These are phyloP conservation scores for Chrysolina haemoptera DNA, from an alignment of 2,888 invertebrate genomes.

Conservation along the genomic window DNA sequence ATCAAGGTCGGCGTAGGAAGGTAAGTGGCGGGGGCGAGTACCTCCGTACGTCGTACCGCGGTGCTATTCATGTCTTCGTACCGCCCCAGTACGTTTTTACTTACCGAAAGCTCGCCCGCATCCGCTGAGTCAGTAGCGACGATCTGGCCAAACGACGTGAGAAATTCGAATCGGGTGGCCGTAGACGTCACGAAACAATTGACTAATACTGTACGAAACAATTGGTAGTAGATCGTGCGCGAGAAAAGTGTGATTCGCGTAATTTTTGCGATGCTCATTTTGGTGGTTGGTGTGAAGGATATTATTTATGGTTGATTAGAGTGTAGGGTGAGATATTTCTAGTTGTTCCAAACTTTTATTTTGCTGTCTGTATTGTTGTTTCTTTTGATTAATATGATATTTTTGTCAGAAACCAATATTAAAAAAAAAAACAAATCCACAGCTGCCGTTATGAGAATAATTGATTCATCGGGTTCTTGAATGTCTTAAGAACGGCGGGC, in stretches of 20 bases:
- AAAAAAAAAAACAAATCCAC: no score
- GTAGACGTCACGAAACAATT: no score
- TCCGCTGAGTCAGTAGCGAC: background rate
- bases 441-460: no score
- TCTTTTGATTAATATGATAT: no score
- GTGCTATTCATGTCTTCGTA: background rate
- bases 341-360: no score
- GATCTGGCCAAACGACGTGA: background rate
- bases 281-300: background rate
- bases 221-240: background rate
- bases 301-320: background rate
- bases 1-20: slow-evolving; percentile 48
- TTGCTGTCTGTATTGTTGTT: no score
- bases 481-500: no score
- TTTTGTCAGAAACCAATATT: no score
- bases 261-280: background rate
- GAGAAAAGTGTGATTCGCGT: background rate
- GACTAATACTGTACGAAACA: no score
- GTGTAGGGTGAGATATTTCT: background rate
- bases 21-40: slow-evolving; percentile 53
- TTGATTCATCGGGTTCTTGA: no score
- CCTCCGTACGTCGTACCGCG: slow-evolving; percentile 21
- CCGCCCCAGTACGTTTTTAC: slow-evolving; percentile 15
- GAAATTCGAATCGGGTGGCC: background rate
- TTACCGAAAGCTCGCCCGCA: background rate